These are phyloP conservation scores for Eilema caniola DNA, from an alignment of 2,888 invertebrate genomes.

Conservation along the genomic window DNA sequence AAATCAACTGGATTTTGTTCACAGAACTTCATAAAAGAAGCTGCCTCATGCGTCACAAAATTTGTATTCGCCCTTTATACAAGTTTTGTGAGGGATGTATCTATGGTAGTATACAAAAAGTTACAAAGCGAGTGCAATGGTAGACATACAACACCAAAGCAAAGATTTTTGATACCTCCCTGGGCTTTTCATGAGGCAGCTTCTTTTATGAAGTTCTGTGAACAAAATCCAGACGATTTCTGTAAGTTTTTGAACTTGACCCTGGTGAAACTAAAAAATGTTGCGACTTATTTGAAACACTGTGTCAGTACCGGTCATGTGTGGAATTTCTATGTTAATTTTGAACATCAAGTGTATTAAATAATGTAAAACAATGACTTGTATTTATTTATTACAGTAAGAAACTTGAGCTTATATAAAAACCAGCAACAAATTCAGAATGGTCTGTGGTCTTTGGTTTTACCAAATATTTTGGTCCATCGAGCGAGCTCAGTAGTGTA, in stretches of 20 bases:
- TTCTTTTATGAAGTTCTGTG: conserved; percentile 9
- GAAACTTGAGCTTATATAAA: too few species aligned
- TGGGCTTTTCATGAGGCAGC: conserved; percentile 7
- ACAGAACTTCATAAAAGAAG: conserved; percentile 8
- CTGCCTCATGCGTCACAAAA: too few species aligned
- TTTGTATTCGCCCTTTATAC: too few species aligned
- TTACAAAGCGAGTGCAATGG: neutral
- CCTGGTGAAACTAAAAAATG: neutral
- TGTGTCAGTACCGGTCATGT: neutral
- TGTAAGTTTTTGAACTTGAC: neutral
- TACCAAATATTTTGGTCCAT: neutral
- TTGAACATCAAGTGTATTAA: too few species aligned
- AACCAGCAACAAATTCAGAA: too few species aligned
- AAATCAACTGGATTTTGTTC: conserved; percentile 3
- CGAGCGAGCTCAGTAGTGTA: neutral
- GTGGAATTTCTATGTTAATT: neutral
- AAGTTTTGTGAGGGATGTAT: neutral
- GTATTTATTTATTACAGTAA: too few species aligned
- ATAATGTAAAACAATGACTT: too few species aligned
- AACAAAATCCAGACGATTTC: conserved; percentile 1
- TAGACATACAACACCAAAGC: neutral
- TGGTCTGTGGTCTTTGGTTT: neutral
- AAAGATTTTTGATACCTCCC: neutral
- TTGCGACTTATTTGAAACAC: neutral
- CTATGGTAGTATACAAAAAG: neutral